Evolutionary conservation across 2,888 invertebrate species (phyloP), one percentile per base, ranked within the genome.

Genomic region (Melitaea athalia): DNA sequence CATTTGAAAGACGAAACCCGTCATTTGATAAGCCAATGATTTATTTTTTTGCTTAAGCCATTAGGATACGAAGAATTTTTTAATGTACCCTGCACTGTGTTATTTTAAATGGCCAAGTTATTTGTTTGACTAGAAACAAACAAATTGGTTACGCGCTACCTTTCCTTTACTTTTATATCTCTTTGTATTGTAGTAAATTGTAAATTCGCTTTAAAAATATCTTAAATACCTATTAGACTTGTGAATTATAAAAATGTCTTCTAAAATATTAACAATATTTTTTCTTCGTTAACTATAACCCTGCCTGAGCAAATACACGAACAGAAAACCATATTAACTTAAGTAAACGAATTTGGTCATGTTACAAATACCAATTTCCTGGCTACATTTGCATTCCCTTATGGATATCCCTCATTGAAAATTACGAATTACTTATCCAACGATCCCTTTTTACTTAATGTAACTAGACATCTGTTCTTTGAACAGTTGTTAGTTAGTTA

Each of bases 11-110:
- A 81, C 82, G 86, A 88, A 87, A 89, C 85, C 87, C 85, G 82
- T 92, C 89, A 91, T 91, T 90, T 87, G 88, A 89, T 91, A 89
- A 92, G 88, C 86, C 85, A 84, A 81, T 81, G 86, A 85, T 87
- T 86, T 83, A 85, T 87, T 91, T 74, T 84, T 89, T 84, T 86
- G 87, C 85, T 86, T 87, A 88, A 88, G 88, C 86, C 87, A 87
- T 87, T 88, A 86, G 82, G 78, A 82, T 74, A 80, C 74, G 74
- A 79, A 82, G 81, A 85, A 82, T 84, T 84, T 85, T 87, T 85
- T 78, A 81, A 83, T 33, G 49, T 45, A 50, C 62, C 70, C 67
- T 70, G 42, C 47, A 59, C 59, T 17, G 14, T 38, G 33, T 61
- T 55, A 17, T 15, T 60, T 55, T 55, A 55, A 50, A 24, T 24